Evolutionary conservation across 2,113 vertebrate species (phyloP).

Genomic region (Agapornis roseicollis): DNA sequence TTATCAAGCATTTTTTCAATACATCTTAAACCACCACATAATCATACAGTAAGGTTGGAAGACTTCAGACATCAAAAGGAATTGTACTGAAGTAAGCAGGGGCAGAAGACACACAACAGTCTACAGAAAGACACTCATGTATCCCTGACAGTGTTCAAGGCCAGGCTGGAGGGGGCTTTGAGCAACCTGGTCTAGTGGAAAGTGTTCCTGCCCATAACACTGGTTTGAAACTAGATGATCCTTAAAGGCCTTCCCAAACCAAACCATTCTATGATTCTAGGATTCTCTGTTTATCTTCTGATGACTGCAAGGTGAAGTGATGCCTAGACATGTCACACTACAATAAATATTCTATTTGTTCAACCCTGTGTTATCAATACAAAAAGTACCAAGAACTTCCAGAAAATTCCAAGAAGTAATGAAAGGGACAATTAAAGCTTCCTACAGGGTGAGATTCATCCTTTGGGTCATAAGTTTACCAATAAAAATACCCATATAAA

Average conservation of each 20-base stretch:
- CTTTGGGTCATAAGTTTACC: neutral
- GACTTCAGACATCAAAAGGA: neutral
- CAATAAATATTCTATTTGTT: neutral
- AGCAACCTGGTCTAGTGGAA: neutral
- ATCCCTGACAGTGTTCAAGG: neutral
- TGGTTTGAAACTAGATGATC: neutral
- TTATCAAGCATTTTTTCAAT: neutral
- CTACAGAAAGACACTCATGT: neutral
- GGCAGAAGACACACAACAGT: neutral
- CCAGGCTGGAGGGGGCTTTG: neutral
- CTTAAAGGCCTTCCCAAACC: neutral
- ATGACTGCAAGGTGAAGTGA: neutral
- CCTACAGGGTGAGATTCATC: neutral
- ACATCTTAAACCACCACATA: neutral
- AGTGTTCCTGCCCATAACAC: neutral
- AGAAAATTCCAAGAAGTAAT: neutral
- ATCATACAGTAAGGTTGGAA: neutral
- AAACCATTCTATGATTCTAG: neutral
- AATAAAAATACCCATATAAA: neutral
- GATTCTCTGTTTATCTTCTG: neutral
- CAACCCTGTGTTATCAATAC: neutral
- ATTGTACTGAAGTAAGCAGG: neutral
- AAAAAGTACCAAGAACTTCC: neutral
- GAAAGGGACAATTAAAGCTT: neutral
- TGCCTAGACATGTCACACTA: neutral